These are phyloP conservation scores for Argya squamiceps DNA, from an alignment of 2,797 vertebrate species.

Conservation along the genomic window DNA sequence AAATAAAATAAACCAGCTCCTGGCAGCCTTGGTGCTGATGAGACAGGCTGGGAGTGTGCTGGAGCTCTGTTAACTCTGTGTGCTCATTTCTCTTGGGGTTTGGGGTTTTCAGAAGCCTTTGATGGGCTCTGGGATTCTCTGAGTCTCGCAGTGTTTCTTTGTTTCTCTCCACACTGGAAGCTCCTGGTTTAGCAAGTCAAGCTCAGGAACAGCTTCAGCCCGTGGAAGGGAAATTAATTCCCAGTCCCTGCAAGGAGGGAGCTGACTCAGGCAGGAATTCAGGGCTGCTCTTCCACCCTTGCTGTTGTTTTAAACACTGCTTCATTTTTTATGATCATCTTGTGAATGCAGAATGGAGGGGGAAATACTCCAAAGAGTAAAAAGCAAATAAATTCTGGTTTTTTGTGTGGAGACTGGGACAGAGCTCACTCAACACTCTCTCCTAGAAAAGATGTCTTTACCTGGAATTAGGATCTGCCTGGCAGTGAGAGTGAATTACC, in stretches of 20 bases:
- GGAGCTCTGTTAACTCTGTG: neutral
- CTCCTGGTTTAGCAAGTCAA: neutral
- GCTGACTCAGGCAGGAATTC: neutral
- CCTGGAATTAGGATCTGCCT: neutral
- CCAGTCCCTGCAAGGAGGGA: neutral
- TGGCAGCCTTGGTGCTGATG: neutral
- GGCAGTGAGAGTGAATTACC: neutral
- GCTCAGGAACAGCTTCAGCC: neutral
- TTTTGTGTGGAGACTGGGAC: neutral
- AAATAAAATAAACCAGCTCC: neutral
- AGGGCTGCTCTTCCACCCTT: neutral
- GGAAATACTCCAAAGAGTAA: neutral
- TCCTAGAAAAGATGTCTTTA: neutral
- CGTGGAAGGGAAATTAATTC: neutral
- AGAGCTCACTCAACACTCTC: neutral
- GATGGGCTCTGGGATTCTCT: neutral
- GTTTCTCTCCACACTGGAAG: neutral
- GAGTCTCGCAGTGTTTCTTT: neutral
- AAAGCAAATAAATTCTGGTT: neutral
- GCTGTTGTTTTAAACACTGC: neutral
- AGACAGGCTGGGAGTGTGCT: neutral
- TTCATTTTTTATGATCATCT: neutral
- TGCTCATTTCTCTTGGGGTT: fast-evolving
- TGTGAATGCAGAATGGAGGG: neutral
- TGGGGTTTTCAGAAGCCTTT: neutral